Conservation (phyloP, 2,888 invertebrate species). For the Eristalinus aeneus region DNA sequence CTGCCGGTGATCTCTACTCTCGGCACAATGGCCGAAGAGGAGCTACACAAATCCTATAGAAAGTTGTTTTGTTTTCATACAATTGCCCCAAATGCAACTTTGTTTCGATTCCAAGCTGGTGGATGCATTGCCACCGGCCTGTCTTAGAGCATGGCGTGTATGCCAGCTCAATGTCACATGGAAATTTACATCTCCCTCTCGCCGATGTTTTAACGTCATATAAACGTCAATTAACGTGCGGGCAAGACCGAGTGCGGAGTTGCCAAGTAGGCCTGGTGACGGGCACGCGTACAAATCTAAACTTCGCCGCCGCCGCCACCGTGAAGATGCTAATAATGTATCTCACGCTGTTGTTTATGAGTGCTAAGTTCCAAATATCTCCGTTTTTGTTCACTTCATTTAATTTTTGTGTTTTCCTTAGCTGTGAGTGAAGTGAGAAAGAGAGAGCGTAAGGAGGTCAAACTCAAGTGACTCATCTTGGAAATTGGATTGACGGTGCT, state of each 20-base stretch:
- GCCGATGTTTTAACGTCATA: neutral
- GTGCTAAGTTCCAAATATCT: neutral
- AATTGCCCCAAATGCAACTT: slow-evolving; percentile 67
- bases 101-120: slow-evolving; percentile 15
- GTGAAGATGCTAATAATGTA: slow-evolving; percentile 31
- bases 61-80: slow-evolving; percentile 65
- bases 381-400: neutral
- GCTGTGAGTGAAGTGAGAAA: neutral
- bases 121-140: slow-evolving; percentile 4
- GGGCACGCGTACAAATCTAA: neutral
- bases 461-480: slow-evolving; percentile 34
- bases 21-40: slow-evolving; percentile 22
- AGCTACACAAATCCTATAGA: slow-evolving; percentile 55
- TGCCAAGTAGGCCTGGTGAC: slow-evolving; percentile 4
- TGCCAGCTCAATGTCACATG: slow-evolving; percentile 39
- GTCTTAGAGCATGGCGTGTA: slow-evolving; percentile 2
- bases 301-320: neutral
- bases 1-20: neutral
- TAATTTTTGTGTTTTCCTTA: neutral
- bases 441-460: slow-evolving; percentile 54
- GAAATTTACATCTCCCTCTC: slow-evolving; percentile 37
- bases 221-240: slow-evolving; percentile 27
- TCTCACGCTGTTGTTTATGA: slow-evolving; percentile 28
- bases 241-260: neutral
- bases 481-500: slow-evolving; percentile 36